Base-by-base conservation (phyloP, 2,888 invertebrate species). In the Ophion costatus region DNA sequence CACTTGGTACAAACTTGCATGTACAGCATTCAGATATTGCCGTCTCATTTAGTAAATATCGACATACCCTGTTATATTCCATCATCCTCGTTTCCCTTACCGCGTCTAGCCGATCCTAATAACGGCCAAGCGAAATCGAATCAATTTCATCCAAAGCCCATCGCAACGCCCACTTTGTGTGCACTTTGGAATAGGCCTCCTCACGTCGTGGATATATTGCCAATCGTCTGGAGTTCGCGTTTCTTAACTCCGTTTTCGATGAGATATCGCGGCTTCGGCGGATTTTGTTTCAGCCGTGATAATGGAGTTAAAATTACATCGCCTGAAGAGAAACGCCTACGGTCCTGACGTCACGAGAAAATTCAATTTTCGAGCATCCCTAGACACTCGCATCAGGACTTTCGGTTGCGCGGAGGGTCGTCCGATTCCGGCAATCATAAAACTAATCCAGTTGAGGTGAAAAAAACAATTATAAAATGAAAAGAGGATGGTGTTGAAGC, bases 281-380 rank as follows among this genome's bases (percentile, higher is more conserved):
- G 63, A 69, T 29, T 69, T 45, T n/a, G 51, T 33, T 56, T 33
- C 33, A 29, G 38, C 38, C 66, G 38, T 38, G 76, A 82, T 77
- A 77, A 67, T 66, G 51, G 73, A 78, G 78, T 78, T 14, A 74
- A 51, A 66, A 59, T 82, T 78, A 69, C 22, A 59, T 56, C 59
- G 29, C 64, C 57, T 22, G 61, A 4, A 33, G 63, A 33, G 10
- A 38, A 33, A 57, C 38, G 22, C n/a, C 38, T 45, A 2, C 38
- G 38, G 20, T 66, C 80, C 38, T 56, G 61, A 56, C 11, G n/a
- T 17, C 14, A 2, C 45, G 61, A 11, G 33, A 59, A 57, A 75
- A 76, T 71, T 76, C 24, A 63, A 83, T 79, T 79, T 74, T 69
- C 74, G 24, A 5, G 22, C 63, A 74, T 38, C 38, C 20, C 69